Conservation (phyloP, 2,888 invertebrate genomes). For the Morinoia aosen region DNA sequence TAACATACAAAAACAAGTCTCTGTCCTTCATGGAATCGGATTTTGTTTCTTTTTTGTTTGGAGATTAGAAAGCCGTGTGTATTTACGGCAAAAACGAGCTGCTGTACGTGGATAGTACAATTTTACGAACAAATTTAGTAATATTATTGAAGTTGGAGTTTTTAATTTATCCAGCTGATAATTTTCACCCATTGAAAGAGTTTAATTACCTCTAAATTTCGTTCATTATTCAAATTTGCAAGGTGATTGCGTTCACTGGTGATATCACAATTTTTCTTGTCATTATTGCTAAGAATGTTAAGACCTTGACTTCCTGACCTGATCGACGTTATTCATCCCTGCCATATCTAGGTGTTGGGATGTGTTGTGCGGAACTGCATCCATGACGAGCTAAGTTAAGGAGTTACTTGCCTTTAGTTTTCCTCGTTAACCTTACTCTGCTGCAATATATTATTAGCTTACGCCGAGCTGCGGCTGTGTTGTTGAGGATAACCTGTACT, state of each 20-base stretch:
- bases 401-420: background rate
- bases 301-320: background rate
- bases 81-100: background rate
- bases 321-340: background rate
- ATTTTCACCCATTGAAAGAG: background rate
- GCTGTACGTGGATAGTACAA: background rate
- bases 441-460: background rate
- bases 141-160: background rate
- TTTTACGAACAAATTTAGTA: background rate
- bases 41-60: background rate
- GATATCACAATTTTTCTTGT: background rate
- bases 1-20: background rate
- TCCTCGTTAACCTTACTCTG: background rate
- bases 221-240: background rate
- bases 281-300: background rate
- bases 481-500: background rate
- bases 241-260: background rate
- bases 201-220: background rate
- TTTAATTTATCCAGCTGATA: background rate
- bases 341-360: background rate
- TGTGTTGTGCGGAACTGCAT: background rate
- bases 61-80: background rate
- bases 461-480: no score
- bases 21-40: background rate
- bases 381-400: background rate